These are phyloP conservation scores for Oxygymnocypris stewartii DNA, from an alignment of 2,113 vertebrate genomes.

Conservation along the genomic window DNA sequence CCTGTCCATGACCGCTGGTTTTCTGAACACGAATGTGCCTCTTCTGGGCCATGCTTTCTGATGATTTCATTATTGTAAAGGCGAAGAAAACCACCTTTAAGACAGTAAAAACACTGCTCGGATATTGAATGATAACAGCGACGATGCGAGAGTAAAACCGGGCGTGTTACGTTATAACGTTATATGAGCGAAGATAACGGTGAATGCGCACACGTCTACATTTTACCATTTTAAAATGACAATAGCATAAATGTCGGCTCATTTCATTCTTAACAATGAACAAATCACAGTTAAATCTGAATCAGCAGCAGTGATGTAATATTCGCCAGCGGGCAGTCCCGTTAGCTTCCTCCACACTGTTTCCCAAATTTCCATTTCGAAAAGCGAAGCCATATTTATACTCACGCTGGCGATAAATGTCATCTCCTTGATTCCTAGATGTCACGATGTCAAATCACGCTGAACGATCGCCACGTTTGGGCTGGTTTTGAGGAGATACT, in stretches of 20 bases:
- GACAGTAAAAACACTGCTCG: background rate
- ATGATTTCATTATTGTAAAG: background rate
- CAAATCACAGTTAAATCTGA: background rate
- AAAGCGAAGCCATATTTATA: background rate
- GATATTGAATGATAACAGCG: background rate
- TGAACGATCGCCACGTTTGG: background rate
- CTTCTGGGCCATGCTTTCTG: background rate
- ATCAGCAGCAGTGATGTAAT: conserved; percentile 17
- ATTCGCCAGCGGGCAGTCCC: conserved; percentile 15
- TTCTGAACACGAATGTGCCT: background rate
- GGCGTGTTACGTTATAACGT: too few species aligned
- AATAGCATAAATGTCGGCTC: background rate
- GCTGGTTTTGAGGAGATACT: background rate
- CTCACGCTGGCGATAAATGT: conserved; percentile 11
- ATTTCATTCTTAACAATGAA: background rate
- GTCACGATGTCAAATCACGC: conserved; percentile 3
- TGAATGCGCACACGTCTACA: background rate
- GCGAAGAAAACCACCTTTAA: background rate
- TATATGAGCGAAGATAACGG: background rate
- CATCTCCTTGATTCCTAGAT: background rate
- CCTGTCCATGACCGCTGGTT: background rate
- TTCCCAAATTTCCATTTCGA: background rate
- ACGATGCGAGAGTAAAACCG: background rate
- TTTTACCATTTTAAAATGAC: background rate
- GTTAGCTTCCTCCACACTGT: background rate